Evolutionary conservation across 2,888 invertebrate species (phyloP), one percentile per base, ranked within the genome.

Genomic region (Drosophila rellima): DNA sequence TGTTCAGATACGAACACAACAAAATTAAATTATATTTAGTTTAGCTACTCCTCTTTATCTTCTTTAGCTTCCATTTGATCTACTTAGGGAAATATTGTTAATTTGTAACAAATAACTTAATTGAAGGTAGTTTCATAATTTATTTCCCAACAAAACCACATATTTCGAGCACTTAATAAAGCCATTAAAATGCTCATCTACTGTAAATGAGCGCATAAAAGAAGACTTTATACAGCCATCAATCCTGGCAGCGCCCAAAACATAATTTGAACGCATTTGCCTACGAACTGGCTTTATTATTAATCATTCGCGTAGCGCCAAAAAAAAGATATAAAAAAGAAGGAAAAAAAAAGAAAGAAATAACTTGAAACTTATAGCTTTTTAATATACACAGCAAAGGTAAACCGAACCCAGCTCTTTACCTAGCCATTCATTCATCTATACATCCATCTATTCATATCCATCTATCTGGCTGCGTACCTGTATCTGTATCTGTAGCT

Each of bases 191-290:
- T 56, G 72, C 70, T 69, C 83, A 85, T 85, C 80, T 39, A 71
- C 70, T 52, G 57, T 71, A 86, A 83, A 83, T 83, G 80, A 86
- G 83, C 86, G 71, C 75, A 88, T 88, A 86, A 83, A 86, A 80
- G 80, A 83, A 82, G 88, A 86, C 87, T 82, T 83, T 83, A 83
- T 83, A 88, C 87, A 88, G 68, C 83, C 86, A 83, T 83, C 87
- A 83, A 88, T 88, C 80, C 83, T 77, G 69, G 75, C 70, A 79
- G 76, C 65, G 83, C 72, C 75, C 69, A 61, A 65, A 72, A 80
- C 74, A 69, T 81, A 66, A 88, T 84, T 88, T 71, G 62, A 80
- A 78, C 68, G 75, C 83, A 88, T 84, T 84, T 84, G 89, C 83
- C 78, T 78, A 82, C 56, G 61, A 65, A 60, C 59, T 66, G 62